Base-by-base conservation (phyloP, 2,888 invertebrate species). In the Rhamnusium bicolor region DNA sequence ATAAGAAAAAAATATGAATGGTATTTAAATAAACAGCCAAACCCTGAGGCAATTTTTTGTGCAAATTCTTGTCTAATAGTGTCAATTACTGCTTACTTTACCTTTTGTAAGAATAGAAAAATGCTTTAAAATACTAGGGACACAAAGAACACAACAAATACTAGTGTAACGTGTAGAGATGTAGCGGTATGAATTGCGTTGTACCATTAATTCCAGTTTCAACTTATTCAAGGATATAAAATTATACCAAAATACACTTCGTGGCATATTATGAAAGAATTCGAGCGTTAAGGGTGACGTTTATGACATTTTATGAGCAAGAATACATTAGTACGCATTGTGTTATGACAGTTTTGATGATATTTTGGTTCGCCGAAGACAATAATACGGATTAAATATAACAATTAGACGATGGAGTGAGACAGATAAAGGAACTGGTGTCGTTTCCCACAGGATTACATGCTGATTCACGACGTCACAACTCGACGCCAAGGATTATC, bases 301-400 rank as follows among this genome's bases (percentile, higher is more conserved):
- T 85, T 84, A 84, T 84, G 85, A 83, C 83, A 79, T 78, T 85
- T 84, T 84, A 84, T 79, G 84, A 79, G 79, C 74, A 75, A 79
- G 81, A 81, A 84, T 84, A 82, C 80, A 82, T 83, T 84, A 80
- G 66, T 61, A 79, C 77, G 82, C 83, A 85, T 85, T 86, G 86
- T 85, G 81, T 79, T 83, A 83, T 85, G 86, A 87, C 86, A 85
- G 84, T 81, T 81, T 73, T 82, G 85, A 84, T 84, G 86, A 84
- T 86, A 84, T 84, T 86, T 86, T 84, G 84, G 83, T 83, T 83
- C 82, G 77, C 83, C 81, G 81, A 84, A 86, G 86, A 87, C 87
- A 87, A 87, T 87, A 87, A 87, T 85, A 83, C 85, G 87, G 87
- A 87, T 87, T 87, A 87, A 86, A 86, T 86, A 84, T 84, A 85